Percentiles rank a stretch among this genome's conserved stretches.
Conservation (phyloP, 53 echinoderm and acorn worm genomes). For the Zoroaster sp. region DNA sequence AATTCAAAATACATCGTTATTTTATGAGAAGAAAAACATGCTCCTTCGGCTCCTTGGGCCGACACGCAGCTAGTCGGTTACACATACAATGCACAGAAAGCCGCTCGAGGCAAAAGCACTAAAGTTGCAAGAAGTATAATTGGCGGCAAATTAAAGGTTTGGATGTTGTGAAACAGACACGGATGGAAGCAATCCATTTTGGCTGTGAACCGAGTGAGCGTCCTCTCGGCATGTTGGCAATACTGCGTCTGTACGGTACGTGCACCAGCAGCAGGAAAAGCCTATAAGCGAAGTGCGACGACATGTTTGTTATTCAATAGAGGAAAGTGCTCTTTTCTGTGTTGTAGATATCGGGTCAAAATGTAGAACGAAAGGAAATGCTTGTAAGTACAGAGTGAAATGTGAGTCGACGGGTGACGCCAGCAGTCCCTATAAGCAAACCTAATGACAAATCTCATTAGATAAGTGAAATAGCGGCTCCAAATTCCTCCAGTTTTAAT, state of each 20-base stretch:
- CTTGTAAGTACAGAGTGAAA: background rate
- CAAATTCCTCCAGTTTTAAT: background rate
- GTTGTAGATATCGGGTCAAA: background rate
- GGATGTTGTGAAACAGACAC: background rate
- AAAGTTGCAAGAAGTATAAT: background rate
- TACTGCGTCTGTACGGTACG: background rate
- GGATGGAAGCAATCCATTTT: background rate
- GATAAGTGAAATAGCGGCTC: background rate
- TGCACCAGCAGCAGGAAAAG: background rate
- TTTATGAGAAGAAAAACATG: no score
- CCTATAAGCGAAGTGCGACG: background rate
- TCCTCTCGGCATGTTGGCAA: background rate
- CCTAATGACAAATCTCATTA: background rate
- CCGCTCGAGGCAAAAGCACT: background rate
- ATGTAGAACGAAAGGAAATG: background rate
- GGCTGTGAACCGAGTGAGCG: background rate
- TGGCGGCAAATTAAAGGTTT: background rate
- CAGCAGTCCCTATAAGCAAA: background rate
- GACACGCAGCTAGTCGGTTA: background rate
- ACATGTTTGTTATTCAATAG: slow-evolving; percentile 1
- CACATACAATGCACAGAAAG: background rate
- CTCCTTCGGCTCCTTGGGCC: no score
- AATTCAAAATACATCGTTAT: no score
- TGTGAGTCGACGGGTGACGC: background rate
- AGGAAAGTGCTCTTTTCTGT: background rate